These are phyloP conservation scores for Trichechus manatus DNA, from an alignment of 2,113 vertebrate species.

Conservation along the genomic window DNA sequence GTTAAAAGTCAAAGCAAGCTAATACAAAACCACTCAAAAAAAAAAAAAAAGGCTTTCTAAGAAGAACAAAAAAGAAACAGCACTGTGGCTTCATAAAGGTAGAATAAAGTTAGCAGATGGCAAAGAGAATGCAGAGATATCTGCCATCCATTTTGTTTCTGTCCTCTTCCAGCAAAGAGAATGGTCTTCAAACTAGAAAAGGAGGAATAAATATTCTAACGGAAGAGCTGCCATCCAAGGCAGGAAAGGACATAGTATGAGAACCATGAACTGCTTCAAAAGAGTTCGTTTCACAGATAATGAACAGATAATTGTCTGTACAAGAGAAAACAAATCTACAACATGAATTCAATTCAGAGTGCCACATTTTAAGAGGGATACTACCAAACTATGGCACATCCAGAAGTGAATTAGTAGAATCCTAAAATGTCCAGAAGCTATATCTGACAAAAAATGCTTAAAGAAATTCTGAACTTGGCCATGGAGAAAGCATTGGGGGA, in stretches of 20 bases:
- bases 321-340: neutral
- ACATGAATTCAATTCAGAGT: neutral
- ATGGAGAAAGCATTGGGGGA: neutral
- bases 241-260: neutral
- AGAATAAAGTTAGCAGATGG: neutral
- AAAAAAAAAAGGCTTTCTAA: neutral
- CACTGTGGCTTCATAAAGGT: neutral
- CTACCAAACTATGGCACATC: neutral
- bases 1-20: neutral
- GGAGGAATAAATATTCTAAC: neutral
- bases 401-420: slow-evolving; percentile 1
- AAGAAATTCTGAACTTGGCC: neutral
- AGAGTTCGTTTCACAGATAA: neutral
- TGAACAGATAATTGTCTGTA: neutral
- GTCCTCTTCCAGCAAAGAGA: neutral
- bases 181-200: neutral
- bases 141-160: neutral
- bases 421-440: neutral
- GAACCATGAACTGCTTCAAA: neutral
- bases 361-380: neutral
- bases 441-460: neutral
- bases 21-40: neutral
- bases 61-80: neutral
- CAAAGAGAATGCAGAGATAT: neutral
- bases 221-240: neutral